Percentiles rank a stretch among this genome's conserved stretches.
Conservation (phyloP, 1,140 invertebrate species). For the Geopemphigus sp. region DNA sequence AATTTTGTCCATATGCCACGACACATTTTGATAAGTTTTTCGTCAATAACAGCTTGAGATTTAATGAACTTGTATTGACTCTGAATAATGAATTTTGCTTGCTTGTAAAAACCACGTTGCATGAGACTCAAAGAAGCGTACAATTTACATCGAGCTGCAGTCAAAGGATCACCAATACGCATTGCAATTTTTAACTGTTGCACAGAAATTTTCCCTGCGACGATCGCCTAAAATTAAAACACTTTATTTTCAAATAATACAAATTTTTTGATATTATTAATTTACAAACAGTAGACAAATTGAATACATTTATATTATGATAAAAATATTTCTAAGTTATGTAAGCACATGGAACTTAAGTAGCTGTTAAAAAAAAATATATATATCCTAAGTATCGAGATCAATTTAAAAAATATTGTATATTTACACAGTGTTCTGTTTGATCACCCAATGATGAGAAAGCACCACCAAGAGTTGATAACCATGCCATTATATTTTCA, state of each 20-base stretch:
- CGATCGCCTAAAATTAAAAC: conserved; percentile 66
- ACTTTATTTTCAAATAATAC: too few species aligned
- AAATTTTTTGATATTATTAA: too few species aligned
- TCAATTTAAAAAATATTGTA: not conserved
- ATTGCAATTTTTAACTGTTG: conserved; percentile 77
- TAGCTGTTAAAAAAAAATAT: too few species aligned
- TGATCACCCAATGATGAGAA: conserved; percentile 90
- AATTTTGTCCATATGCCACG: conserved; percentile 79
- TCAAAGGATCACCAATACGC: conserved; percentile 74
- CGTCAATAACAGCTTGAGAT: conserved; percentile 56
- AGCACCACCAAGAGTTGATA: conserved; percentile 93
- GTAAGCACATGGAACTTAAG: not conserved
- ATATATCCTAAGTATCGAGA: not conserved
- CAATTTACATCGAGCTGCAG: conserved; percentile 75
- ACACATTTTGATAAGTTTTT: conserved; percentile 73
- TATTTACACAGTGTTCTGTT: conserved; percentile 73
- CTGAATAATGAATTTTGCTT: conserved; percentile 67
- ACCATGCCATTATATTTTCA: conserved; percentile 85
- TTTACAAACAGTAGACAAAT: too few species aligned
- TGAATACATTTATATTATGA: too few species aligned
- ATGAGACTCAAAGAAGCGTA: conserved; percentile 85
- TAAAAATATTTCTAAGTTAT: too few species aligned
- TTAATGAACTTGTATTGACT: conserved; percentile 60
- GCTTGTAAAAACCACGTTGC: conserved; percentile 69
- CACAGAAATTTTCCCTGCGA: conserved; percentile 81